These are phyloP conservation scores for Cynocephalus volans DNA, from an alignment of 2,113 vertebrate genomes.

Conservation along the genomic window DNA sequence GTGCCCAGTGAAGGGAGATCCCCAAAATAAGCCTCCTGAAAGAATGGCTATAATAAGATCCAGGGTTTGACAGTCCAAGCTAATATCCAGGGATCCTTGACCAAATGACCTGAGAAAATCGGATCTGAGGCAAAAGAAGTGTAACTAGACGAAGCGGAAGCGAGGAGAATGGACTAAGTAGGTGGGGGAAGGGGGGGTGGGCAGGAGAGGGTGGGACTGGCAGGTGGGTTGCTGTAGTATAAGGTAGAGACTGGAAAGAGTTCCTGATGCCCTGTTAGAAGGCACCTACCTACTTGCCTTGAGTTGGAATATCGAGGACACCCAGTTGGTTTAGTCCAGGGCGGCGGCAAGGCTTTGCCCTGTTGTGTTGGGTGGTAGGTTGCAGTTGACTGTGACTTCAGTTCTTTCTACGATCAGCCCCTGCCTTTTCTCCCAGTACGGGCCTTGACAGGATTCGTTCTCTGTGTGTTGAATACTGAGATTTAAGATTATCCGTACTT, in stretches of 20 bases:
- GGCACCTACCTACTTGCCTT: not conserved
- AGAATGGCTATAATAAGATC: not conserved
- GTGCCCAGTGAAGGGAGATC: constrained; percentile 5
- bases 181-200: not conserved
- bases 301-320: not conserved
- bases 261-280: constrained; percentile 22
- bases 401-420: not conserved
- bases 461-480: not conserved
- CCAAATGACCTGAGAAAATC: not conserved
- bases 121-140: constrained; percentile 22
- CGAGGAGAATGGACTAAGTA: not conserved
- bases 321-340: not conserved
- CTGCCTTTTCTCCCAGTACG: not conserved
- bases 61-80: not conserved
- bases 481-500: not conserved
- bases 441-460: not conserved
- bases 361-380: not conserved
- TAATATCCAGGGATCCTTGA: not conserved
- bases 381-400: not conserved
- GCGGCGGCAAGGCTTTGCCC: not conserved
- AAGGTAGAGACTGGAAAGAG: not conserved
- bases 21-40: not conserved
- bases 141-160: not conserved
- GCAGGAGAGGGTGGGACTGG: not conserved
- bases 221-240: not conserved